Evolutionary conservation across 2,113 vertebrate species (phyloP), one percentile per base, ranked within the genome.

Genomic region (Sceloporus undulatus): DNA sequence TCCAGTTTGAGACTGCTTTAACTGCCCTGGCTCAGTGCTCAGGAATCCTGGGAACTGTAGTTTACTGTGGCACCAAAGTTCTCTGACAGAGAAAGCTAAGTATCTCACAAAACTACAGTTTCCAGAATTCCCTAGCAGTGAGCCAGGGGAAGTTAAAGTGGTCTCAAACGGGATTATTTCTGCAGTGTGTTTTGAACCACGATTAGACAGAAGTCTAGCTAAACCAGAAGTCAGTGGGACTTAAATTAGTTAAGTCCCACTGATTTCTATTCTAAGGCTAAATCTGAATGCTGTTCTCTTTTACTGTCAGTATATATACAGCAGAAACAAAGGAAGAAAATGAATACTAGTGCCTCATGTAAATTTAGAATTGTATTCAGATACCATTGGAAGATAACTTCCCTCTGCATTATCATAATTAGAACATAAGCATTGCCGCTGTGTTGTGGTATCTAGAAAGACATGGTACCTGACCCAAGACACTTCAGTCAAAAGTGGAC

Each of bases 391-490:
- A 66, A 66, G 16, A 18, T 66, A 21, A 21, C 18, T 66, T 66
- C 21, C 65, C 65, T 66, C 23, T 66, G 65, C 23, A 74, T 48
- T 9, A 70, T 48, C 48, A 48, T 25, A 38, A 65, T 74, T 87
- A 0, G 10, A 13, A 3, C 19, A 86, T 23, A 0, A 0, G 5
- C 9, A 65, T 9, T 56, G 2, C 18, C 29, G n/a, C 21, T 59
- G 0, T 0, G 0, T 66, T 73, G 34, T 16, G 6, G 87, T 6
- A 3, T 21, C 62, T 27, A 79, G 18, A 0, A 0, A 74, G 62
- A 76, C 1, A 48, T 0, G 56, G 16, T 74, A 27, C 29, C 89
- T 21, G 73, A 70, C 82, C n/a, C 5, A 65, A 81, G 62, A n/a
- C 23, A 9, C 9, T 65, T 68, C 73, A 81, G 27, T 21, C 87